Percentiles rank a stretch among this genome's conserved stretches.
phyloP scores from a whole-genome alignment of 2,797 vertebrate genomes.

The Chromis chromis region DNA sequence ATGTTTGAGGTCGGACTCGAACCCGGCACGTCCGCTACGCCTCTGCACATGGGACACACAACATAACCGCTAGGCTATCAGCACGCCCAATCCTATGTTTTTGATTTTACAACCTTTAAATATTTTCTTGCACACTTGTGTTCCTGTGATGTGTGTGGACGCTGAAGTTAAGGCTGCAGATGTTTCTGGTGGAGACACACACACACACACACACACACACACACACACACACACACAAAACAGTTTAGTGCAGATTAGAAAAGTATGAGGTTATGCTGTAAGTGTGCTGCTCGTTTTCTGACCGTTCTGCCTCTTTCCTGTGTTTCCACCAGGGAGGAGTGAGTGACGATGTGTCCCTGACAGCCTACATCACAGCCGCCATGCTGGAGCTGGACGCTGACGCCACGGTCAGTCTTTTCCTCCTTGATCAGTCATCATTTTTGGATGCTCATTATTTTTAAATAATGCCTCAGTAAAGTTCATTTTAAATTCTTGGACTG shows the following conservation, averaged over 20 bases:
- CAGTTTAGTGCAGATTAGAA: neutral
- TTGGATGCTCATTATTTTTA: neutral
- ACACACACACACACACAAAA: too few relatives aligned
- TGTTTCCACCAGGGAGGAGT: constrained; percentile 82
- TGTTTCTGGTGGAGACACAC: too few relatives aligned
- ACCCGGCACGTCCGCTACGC: too few relatives aligned
- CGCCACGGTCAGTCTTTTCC: constrained; percentile 67
- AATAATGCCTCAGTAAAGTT: neutral
- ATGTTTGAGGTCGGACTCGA: too few relatives aligned
- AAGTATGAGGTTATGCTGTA: neutral
- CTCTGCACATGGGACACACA: too few relatives aligned
- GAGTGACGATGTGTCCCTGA: constrained; percentile 82
- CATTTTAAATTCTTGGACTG: neutral
- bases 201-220: too few relatives aligned
- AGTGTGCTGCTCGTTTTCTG: neutral
- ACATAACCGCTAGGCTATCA: too few relatives aligned
- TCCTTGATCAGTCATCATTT: neutral
- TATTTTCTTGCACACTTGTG: too few relatives aligned
- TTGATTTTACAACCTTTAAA: too few relatives aligned
- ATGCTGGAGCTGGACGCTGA: constrained; percentile 77
- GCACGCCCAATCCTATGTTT: too few relatives aligned
- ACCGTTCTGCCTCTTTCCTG: neutral
- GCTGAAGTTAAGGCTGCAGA: too few relatives aligned
- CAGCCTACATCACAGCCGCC: constrained; percentile 82
- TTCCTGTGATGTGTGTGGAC: too few relatives aligned